A percentile compares a stretch with the other conserved stretches of the same genome.
Conservation (phyloP, 2,797 vertebrate genomes). For the Coregonus sp. region DNA sequence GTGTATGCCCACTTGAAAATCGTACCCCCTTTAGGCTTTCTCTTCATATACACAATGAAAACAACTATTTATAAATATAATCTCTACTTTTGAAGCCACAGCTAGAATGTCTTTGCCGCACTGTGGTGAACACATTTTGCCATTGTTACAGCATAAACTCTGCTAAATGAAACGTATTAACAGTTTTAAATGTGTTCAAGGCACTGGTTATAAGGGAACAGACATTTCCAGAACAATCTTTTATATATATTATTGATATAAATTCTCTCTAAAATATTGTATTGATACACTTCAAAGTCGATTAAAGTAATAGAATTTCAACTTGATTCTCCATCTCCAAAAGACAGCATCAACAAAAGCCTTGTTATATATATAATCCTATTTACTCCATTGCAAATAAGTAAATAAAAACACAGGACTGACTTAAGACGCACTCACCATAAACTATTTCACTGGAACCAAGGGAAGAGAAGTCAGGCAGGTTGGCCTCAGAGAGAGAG, state of each 20-base stretch:
- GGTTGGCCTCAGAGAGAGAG: slow-evolving; percentile 27
- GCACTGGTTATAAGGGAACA: neutral
- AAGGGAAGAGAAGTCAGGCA: neutral
- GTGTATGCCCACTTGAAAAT: slow-evolving; percentile 36
- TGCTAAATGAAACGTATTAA: slow-evolving; percentile 28
- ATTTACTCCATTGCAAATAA: neutral
- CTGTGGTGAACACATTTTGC: slow-evolving; percentile 29
- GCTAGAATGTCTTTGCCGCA: slow-evolving; percentile 36
- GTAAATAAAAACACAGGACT: neutral
- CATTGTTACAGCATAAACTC: slow-evolving; percentile 28
- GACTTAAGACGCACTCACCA: slow-evolving; percentile 48
- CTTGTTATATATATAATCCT: neutral
- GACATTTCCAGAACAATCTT: slow-evolving; percentile 4
- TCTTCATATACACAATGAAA: slow-evolving; percentile 59
- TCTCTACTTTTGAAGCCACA: slow-evolving; percentile 48
- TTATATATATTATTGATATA: neutral
- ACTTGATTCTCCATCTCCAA: neutral
- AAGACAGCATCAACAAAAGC: neutral
- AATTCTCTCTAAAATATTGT: neutral
- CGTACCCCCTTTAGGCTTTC: slow-evolving; percentile 47
- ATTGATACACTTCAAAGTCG: neutral
- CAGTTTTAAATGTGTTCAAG: slow-evolving; percentile 15
- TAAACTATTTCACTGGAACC: slow-evolving; percentile 25
- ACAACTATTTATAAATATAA: slow-evolving; percentile 55
- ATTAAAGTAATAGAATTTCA: too few relatives aligned